These are phyloP conservation scores for Eustalomyia histrio DNA, from an alignment of 2,888 invertebrate genomes.

Conservation along the genomic window DNA sequence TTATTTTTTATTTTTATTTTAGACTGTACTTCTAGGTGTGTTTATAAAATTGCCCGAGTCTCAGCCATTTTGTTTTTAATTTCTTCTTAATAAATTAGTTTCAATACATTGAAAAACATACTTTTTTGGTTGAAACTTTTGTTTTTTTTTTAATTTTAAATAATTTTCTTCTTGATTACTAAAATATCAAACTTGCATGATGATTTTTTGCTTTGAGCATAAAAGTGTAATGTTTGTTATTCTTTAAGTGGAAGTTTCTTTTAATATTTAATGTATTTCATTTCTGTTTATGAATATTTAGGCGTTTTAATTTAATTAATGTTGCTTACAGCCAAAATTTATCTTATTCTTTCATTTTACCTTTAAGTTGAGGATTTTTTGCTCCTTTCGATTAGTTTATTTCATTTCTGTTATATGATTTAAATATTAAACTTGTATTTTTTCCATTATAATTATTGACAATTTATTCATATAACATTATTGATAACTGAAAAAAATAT, in stretches of 20 bases:
- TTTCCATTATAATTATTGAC: too few relatives aligned
- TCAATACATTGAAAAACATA: not conserved
- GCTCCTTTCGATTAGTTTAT: not conserved
- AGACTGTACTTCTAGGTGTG: constrained; percentile 52
- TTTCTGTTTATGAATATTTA: not conserved
- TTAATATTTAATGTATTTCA: not conserved
- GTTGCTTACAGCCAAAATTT: not conserved
- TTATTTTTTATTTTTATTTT: constrained; percentile 8
- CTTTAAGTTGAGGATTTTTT: not conserved
- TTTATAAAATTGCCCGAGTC: constrained; percentile 61
- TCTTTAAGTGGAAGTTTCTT: too few relatives aligned
- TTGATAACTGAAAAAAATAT: too few relatives aligned
- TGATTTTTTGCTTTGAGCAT: constrained; percentile 60
- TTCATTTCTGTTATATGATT: too few relatives aligned
- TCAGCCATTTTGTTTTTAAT: constrained; percentile 34
- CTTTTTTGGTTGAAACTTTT: not conserved
- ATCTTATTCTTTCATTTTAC: not conserved
- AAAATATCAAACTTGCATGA: constrained; percentile 44
- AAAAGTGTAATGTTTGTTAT: constrained; percentile 18
- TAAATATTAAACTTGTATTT: too few relatives aligned
- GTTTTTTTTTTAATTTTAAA: constrained; percentile 5
- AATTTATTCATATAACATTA: too few relatives aligned
- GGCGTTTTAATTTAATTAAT: constrained; percentile 5
- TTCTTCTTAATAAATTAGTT: not conserved
- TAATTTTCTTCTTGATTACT: constrained; percentile 43